Evolutionary conservation across 2,113 vertebrate species (phyloP), one percentile per base, ranked within the genome.

Genomic region (Nerophis lumbriciformis): DNA sequence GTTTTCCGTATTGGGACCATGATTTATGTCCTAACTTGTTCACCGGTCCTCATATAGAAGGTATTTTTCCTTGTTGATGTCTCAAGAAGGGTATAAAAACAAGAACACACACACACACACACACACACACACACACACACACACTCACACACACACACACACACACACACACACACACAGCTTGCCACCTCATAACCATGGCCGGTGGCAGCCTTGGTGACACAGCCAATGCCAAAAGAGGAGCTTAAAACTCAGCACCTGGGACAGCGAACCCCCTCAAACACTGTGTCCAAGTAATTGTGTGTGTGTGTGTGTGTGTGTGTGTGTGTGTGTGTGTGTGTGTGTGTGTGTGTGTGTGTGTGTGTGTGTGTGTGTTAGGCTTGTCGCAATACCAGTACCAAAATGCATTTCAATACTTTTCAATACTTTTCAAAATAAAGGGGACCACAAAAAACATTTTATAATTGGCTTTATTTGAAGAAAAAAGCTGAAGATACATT

Each of bases 221-320:
- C 69, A 61, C 44, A 73, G 63, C 59, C 66, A 71, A 62, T 10
- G 67, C 75, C 78, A 77, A 72, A 61, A 80, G 59, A 73, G 62
- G 57, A 71, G 78, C 73, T 83, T 81, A 81, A 83, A 71, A 79
- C 73, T 73, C 72, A 77, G 72, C 61, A 68, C 65, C 78, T 69
- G 75, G 81, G 84, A 88, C 78, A 75, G 63, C 65, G 21, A 11
- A 4, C 28, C 28, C 78, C 74, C 72, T 67, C 69, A 82, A 72
- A 76, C 61, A 74, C 39, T 42, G 6, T 8, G 66, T 37, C 16
- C 35, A 61, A 65, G 58, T 66, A 48, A 61, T 61, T 61, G 56
- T 57, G 38, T 50, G 35, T 37, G 42, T 53, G 39, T 38, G 14
- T 16, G 48, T n/a, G 65, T 9, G 28, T 48, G 48, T 44, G 37